Evolutionary conservation across 2,113 vertebrate species (phyloP), one percentile per base, ranked within the genome.

Genomic region (Sturnira hondurensis): DNA sequence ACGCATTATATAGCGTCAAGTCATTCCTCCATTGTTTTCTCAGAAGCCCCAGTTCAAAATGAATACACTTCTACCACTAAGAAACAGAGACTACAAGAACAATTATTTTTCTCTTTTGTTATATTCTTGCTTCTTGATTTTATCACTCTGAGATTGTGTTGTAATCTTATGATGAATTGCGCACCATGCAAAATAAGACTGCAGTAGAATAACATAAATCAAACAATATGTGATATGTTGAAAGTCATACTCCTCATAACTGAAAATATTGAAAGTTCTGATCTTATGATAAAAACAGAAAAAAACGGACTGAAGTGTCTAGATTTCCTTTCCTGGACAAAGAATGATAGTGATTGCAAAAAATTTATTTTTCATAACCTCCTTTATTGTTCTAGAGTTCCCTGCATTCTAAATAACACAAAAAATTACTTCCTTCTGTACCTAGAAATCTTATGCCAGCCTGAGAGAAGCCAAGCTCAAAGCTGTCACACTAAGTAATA

Each of bases 341-440:
- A 92, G 38, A 90, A 76, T 56, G 43, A 90, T 68, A 36, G 20
- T 90, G n/a, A 43, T 92, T 16, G 56, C 12, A 14, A 96, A 54
- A 94, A 90, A 65, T n/a, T 11, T 47, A 54, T 12, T 89, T 89
- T 97, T 87, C 26, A 94, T 63, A 91, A 36, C 45, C 93, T 2
- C 71, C 22, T 77, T 74, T 38, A 33, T 81, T 93, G 38, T 86
- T 95, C 24, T 31, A 93, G 36, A 71, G 6, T 63, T 92, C 19
- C n/a, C 68, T 96, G 33, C 52, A 65, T 97, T 97, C 24, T 6
- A 97, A 98, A 70, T 36, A 92, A n/a, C 36, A 83, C 33, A 85
- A 43, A 85, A n/a, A 92, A 95, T 95, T 50, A 86, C 93, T 90
- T 96, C 3, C 10, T 80, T 96, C 58, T 10, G 41, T 76, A 96